Base-by-base conservation (phyloP, 2,888 invertebrate genomes). In the Xylophagus ater region DNA sequence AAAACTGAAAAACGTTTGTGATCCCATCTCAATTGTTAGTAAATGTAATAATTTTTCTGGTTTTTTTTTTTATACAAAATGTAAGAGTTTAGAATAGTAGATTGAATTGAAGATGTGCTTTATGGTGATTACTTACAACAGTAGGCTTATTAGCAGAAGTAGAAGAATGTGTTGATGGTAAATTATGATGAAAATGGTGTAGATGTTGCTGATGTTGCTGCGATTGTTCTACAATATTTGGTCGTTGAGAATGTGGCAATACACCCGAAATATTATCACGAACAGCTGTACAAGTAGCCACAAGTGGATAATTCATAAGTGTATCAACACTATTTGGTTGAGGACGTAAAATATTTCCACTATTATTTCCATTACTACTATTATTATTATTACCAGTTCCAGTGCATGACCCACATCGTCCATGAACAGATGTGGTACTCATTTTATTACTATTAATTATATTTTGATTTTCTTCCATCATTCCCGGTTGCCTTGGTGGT, bases 401-500 rank as follows among this genome's bases (percentile, higher is more conserved):
- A 12, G 12, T 15, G 9, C 26, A 13, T 4, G 18, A 9, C 6
- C 13, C 15, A n/a, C 10, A 15, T 29, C 8, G 31, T 14, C 4
- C 13, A n/a, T 33, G 36, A n/a, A n/a, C n/a, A n/a, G n/a, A n/a
- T n/a, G n/a, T n/a, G n/a, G n/a, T n/a, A n/a, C n/a, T 37, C 24
- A 46, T 31, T 28, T 48, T 47, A 20, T 40, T 44, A 23, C 38
- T 44, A 19, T 49, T 51, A 18, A 46, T 29, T 5, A 47, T 23
- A 39, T 49, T 47, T 43, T 48, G 49, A 26, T 54, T 49, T 47
- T 65, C 65, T 29, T 59, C 56, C 55, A 65, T 50, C 60, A 65
- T 60, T 37, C 68, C 68, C 9, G 68, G 67, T 53, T 70, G 68
- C 50, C 75, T 67, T 15, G 76, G 76, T 40, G 76, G 76, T 51